phyloP scores from a whole-genome alignment of 2,113 vertebrate genomes.

The Lycaon pictus region DNA sequence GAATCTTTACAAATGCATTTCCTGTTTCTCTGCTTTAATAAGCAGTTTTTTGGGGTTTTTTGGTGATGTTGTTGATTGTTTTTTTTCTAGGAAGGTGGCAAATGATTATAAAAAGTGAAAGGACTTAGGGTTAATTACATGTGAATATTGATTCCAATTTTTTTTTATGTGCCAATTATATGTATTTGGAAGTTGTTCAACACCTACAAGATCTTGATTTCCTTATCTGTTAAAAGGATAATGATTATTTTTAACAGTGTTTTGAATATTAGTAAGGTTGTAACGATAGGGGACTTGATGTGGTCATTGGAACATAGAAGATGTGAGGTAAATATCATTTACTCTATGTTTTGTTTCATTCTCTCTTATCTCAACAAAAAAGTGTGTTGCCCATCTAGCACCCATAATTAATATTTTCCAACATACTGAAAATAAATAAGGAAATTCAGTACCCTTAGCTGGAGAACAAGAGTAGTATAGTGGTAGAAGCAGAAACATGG shows the following conservation, averaged over 20 bases:
- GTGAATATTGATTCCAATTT: not conserved
- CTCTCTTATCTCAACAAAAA: not conserved
- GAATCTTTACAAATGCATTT: not conserved
- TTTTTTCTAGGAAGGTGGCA: not conserved
- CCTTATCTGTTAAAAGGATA: not conserved
- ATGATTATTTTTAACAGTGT: not conserved
- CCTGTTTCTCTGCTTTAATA: not conserved
- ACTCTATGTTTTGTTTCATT: too few species aligned
- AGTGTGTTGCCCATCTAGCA: not conserved
- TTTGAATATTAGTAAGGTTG: not conserved
- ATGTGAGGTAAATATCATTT: not conserved
- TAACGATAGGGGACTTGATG: not conserved
- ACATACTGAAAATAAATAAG: not conserved
- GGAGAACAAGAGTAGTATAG: fast-evolving
- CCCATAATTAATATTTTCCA: not conserved
- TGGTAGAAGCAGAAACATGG: not conserved
- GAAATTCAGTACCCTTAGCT: too few species aligned
- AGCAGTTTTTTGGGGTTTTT: too few species aligned
- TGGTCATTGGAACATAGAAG: not conserved
- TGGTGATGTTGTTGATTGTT: too few species aligned
- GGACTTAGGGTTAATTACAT: not conserved
- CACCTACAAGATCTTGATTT: not conserved
- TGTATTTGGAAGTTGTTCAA: not conserved
- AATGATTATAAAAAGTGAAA: not conserved
- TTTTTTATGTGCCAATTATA: not conserved